Conservation (phyloP, 2,113 vertebrate species). For the Nymphicus hollandicus region DNA sequence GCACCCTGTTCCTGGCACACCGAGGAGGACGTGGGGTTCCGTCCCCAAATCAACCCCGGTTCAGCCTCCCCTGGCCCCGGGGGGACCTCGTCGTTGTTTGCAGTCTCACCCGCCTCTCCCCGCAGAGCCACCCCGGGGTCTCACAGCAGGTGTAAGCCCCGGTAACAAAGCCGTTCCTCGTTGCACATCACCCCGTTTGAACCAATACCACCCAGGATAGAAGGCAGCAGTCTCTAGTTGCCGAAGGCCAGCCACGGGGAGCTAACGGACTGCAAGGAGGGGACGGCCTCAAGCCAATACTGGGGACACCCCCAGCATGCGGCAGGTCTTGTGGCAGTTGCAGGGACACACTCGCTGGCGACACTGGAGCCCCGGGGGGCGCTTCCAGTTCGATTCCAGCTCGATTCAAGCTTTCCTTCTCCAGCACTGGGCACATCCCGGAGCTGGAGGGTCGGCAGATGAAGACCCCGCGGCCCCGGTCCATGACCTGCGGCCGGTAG, state of each 20-base stretch:
- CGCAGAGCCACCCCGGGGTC: not conserved
- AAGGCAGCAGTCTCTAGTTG: not conserved
- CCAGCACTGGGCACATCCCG: not conserved
- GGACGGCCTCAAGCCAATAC: too few relatives aligned
- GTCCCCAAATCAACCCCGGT: too few relatives aligned
- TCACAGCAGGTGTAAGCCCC: not conserved
- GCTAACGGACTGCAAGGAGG: not conserved
- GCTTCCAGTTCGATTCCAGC: not conserved
- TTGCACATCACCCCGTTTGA: not conserved
- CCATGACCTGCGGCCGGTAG: not conserved
- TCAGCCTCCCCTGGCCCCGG: not conserved
- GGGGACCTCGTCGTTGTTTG: not conserved
- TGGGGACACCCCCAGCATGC: not conserved
- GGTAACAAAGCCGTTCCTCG: not conserved
- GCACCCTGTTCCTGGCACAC: not conserved
- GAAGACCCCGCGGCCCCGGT: not conserved
- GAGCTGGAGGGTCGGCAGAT: not conserved
- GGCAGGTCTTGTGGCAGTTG: not conserved
- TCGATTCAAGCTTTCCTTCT: not conserved
- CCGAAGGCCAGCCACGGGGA: too few relatives aligned
- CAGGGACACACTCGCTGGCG: not conserved
- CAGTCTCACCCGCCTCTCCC: not conserved
- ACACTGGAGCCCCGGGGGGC: not conserved
- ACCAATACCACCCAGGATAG: not conserved
- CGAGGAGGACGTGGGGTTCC: fast-evolving